Evolutionary conservation across 1,140 invertebrate genomes (phyloP), one percentile per base, ranked within the genome.

Genomic region (Calycopis cecrops): DNA sequence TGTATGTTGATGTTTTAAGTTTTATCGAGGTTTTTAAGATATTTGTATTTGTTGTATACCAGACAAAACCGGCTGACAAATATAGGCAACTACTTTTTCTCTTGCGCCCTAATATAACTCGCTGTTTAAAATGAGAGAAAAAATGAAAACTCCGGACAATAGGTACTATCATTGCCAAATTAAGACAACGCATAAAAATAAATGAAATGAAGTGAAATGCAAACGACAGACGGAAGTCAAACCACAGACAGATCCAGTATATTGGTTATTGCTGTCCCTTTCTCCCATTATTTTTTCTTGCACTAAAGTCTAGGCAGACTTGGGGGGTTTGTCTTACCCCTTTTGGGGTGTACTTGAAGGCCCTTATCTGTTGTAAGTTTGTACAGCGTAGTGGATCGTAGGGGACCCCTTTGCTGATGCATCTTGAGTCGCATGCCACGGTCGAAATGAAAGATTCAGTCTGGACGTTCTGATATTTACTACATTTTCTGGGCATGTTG

Each of bases 281-380:
- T 74, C 73, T 53, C 73, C 63, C 77, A 71, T 75, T 77, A 79
- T 79, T 82, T 82, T 85, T 83, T 76, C 79, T 85, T 85, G 64
- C 77, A 79, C 76, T 78, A 81, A 83, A 77, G 74, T 79, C 79
- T 82, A 79, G 75, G 66, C 67, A 73, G 78, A 80, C 82, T 81
- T 79, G 73, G 79, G 80, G 80, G 68, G 70, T 67, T 67, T 75
- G 77, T 86, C 83, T 86, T 86, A 86, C 80, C 80, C 80, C 80
- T 84, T 84, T 86, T 81, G 74, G 79, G 80, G 79, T 79, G 77
- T 80, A 80, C 83, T 84, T 79, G 69, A 79, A 28, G 67, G 71
- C 80, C 80, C 79, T 83, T 84, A 83, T 79, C 79, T 81, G 78
- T 78, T 71, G 79, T 79, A 86, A 84, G 83, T 86, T 86, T 86